Evolutionary conservation across 2,797 vertebrate genomes (phyloP).

Genomic region (Euphonia xanthogaster): DNA sequence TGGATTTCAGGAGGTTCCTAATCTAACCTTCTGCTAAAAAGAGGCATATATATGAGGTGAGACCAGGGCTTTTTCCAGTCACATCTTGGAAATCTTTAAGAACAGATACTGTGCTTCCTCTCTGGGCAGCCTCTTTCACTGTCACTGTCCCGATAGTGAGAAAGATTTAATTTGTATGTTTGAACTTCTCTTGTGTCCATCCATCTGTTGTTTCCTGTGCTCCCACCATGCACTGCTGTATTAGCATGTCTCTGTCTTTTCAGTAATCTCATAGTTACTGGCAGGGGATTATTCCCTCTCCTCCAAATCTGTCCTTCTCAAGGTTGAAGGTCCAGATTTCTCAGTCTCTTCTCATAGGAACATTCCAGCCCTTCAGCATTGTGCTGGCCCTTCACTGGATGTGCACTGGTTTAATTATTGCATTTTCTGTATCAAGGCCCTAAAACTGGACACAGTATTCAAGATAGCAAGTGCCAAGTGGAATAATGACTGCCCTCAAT

Average conservation of each 20-base stretch:
- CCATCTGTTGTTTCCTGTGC: neutral
- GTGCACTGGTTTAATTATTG: neutral
- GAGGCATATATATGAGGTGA: neutral
- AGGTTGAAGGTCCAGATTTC: neutral
- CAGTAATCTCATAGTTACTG: neutral
- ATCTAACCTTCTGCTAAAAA: neutral
- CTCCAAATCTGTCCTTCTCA: neutral
- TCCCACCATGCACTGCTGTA: neutral
- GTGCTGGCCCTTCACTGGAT: neutral
- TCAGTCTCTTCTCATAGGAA: neutral
- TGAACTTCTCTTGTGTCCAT: neutral
- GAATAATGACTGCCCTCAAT: neutral
- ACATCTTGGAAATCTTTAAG: neutral
- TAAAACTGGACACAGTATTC: neutral
- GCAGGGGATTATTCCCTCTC: neutral
- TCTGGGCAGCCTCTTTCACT: neutral
- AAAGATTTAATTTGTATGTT: neutral
- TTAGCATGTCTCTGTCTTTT: neutral
- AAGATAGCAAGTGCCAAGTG: neutral
- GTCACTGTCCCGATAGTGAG: neutral
- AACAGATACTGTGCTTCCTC: neutral
- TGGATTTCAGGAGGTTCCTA: neutral
- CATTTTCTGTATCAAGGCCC: neutral
- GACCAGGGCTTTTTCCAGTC: neutral
- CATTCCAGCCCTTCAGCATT: neutral